Conservation (phyloP, 2,888 invertebrate species). For the Corbicula japonica region DNA sequence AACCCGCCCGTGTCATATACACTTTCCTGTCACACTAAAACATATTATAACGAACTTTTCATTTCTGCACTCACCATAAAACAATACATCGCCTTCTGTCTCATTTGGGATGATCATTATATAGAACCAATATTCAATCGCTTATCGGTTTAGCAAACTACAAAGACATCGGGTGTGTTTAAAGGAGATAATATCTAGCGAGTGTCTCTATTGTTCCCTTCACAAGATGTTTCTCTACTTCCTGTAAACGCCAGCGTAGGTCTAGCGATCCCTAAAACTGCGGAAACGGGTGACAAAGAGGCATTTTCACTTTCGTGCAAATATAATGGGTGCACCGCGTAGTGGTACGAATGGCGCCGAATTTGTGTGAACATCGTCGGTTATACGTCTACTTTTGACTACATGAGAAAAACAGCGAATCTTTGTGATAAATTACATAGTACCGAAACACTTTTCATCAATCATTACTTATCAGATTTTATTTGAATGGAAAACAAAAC, state of each 20-base stretch:
- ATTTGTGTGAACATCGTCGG: conserved; percentile 70
- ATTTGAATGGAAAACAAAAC: too few relatives aligned
- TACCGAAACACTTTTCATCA: too few relatives aligned
- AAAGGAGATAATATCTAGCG: conserved; percentile 58
- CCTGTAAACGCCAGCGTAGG: conserved; percentile 42
- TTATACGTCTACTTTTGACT: conserved; percentile 14
- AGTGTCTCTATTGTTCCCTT: conserved; percentile 43
- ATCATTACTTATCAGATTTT: too few relatives aligned
- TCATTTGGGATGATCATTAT: conserved; percentile 24
- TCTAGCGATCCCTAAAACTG: conserved; percentile 51
- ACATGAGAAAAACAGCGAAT: conserved; percentile 51
- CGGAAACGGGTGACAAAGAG: conserved; percentile 52
- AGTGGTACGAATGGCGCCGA: conserved; percentile 61
- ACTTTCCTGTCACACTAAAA: conserved; percentile 24
- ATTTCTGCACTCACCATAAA: conserved; percentile 23
- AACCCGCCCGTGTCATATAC: conserved; percentile 25
- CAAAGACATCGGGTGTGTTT: conserved; percentile 45
- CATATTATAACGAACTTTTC: conserved; percentile 25
- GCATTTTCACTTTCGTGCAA: conserved; percentile 58
- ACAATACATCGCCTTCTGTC: conserved; percentile 21
- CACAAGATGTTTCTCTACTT: conserved; percentile 51
- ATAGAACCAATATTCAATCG: conserved; percentile 11
- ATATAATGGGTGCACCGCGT: conserved; percentile 34
- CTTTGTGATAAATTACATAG: conserved; percentile 28
- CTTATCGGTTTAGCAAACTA: conserved; percentile 40